A percentile compares a stretch with the other conserved stretches of the same genome.
Evolutionary conservation across 2,888 invertebrate species (phyloP).

Genomic region (Drosophila mimetica): DNA sequence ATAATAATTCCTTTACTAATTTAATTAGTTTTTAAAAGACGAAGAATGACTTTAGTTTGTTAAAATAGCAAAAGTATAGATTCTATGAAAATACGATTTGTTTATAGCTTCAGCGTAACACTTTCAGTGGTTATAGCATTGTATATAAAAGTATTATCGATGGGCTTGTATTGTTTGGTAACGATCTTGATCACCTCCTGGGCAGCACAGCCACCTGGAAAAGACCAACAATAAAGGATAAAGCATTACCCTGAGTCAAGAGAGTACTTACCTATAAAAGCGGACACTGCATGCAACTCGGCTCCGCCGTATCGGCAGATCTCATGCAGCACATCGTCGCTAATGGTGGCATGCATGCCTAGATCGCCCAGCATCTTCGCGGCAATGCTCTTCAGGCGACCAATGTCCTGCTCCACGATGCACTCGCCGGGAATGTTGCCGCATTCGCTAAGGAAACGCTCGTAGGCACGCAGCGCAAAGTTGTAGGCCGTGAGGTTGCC

Average conservation of each 20-base stretch:
- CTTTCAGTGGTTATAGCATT: slow-evolving; percentile 96
- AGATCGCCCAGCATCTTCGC: slow-evolving; percentile 93
- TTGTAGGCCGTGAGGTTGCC: slow-evolving; percentile 95
- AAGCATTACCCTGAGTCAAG: neutral
- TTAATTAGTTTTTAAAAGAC: neutral
- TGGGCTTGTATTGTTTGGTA: slow-evolving; percentile 97
- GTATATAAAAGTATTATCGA: slow-evolving; percentile 97
- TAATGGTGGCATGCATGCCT: slow-evolving; percentile 91
- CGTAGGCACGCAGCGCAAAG: slow-evolving; percentile 94
- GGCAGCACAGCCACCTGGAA: slow-evolving; percentile 93
- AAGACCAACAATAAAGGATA: neutral
- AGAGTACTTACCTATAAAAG: slow-evolving; percentile 88
- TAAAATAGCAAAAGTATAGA: neutral
- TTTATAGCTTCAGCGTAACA: slow-evolving; percentile 91
- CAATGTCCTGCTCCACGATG: slow-evolving; percentile 95
- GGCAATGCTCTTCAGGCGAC: slow-evolving; percentile 91
- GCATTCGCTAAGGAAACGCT: slow-evolving; percentile 94
- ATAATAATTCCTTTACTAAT: neutral
- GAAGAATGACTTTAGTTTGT: neutral
- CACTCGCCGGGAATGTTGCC: slow-evolving; percentile 95
- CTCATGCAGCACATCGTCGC: slow-evolving; percentile 97
- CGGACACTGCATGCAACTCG: slow-evolving; percentile 97
- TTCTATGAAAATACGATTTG: slow-evolving; percentile 35
- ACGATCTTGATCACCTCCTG: slow-evolving; percentile 98
- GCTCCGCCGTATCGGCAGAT: slow-evolving; percentile 97